Base-by-base conservation (phyloP, 92 coral and sea anemone species). In the Desmophyllum pertusum region DNA sequence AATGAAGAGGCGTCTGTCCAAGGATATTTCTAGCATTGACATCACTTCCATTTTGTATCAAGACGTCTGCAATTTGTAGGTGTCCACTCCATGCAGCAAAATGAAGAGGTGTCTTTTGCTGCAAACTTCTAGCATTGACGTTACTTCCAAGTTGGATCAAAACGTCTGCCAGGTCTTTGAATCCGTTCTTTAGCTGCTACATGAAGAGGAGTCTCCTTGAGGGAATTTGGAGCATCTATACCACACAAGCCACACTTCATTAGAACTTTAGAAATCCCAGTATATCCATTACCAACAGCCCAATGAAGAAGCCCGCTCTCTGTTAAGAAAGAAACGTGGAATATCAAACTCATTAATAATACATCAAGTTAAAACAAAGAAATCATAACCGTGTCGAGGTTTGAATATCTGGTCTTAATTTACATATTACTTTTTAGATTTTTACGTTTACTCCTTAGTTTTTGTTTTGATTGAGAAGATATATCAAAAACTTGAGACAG, bases 191-290 rank as follows among this genome's bases (percentile, higher is more conserved):
- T 59, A n/a, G 70, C 17, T 5, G 53, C 70, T 14, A 77, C 17
- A 65, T 77, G 81, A 27, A 77, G 81, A 27, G 81, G 70, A 77
- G 70, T 77, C 23, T 77, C 57, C 3, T 5, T 29, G 3, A 27
- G 39, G 52, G 10, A 13, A n/a, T 43, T 65, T 11, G 70, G 81
- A 57, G 53, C 53, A 25, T 77, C 53, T 0, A 77, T n/a, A n/a
- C n/a, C 70, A 13, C 31, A 8, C 29, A 15, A 8, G 13, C 38
- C 81, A n/a, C 37, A 77, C 15, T 77, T 29, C 25, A 57, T 21
- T 10, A 38, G 29, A n/a, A 61, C 21, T 63, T 63, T 43, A 18
- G 83, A 63, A 78, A 78, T 13, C 31, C 23, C 40, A 62, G 39
- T 41, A 46, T 62, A 64, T 15, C 83, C 73, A 64, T 78, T 64